Conservation (phyloP, 2,113 vertebrate genomes). For the Peromyscus maniculatus region DNA sequence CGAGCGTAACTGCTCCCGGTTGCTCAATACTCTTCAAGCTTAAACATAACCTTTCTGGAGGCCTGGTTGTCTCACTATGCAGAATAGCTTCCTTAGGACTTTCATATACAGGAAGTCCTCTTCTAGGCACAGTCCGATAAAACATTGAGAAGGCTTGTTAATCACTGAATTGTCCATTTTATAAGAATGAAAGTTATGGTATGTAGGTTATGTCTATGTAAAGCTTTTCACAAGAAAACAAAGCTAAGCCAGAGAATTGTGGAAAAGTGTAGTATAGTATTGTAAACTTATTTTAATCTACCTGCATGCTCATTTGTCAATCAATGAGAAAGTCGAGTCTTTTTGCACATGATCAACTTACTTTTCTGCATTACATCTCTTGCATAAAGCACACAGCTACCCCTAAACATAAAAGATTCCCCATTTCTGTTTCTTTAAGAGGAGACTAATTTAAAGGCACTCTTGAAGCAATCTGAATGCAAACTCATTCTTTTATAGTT, state of each 20-base stretch:
- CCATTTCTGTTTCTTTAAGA: neutral
- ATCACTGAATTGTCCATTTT: slow-evolving; percentile 5
- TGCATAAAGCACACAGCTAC: neutral
- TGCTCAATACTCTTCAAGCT: slow-evolving; percentile 32
- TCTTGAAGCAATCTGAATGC: neutral
- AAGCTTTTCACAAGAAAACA: neutral
- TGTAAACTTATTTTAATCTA: slow-evolving; percentile 27
- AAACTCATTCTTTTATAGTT: neutral
- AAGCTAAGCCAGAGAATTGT: slow-evolving; percentile 26
- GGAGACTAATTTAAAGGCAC: slow-evolving; percentile 20
- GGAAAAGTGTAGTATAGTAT: neutral
- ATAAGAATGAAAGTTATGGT: neutral
- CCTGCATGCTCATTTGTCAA: neutral
- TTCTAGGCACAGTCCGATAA: neutral
- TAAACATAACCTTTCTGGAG: slow-evolving; percentile 44
- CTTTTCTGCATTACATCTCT: neutral
- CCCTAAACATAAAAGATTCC: slow-evolving; percentile 2
- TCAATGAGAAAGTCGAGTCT: slow-evolving; percentile 26
- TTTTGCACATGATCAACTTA: neutral
- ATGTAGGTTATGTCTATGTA: slow-evolving; percentile 18
- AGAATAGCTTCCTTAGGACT: slow-evolving; percentile 22
- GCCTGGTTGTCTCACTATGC: neutral
- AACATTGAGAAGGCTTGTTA: slow-evolving; percentile 13
- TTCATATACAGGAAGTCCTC: neutral
- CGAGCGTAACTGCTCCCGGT: neutral